Evolutionary conservation across 2,888 invertebrate species (phyloP), one percentile per base, ranked within the genome.

Genomic region (Priocnemis perturbator): DNA sequence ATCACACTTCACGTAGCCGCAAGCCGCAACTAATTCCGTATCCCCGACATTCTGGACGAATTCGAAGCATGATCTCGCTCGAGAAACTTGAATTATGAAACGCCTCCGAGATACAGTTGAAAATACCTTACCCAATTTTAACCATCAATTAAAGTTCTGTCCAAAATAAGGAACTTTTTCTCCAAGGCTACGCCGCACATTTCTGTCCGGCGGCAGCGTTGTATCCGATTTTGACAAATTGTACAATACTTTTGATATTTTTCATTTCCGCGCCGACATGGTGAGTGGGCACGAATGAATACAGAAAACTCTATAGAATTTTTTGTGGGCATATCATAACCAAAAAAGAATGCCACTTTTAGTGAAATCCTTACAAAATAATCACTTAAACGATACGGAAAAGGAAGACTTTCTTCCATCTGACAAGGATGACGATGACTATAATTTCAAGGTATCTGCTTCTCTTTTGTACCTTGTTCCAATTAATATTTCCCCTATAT

Each of bases 371-470:
- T 44, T 67, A 56, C 75, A 75, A 71, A 64, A 72, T 14, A 69
- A 72, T 58, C 81, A 81, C 67, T 67, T 80, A 53, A 83, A 69
- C 26, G 77, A 85, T 63, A 81, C 78, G 68, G 66, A 81, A 26
- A 81, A 73, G 44, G 80, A 81, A 66, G 71, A 81, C 65, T 61
- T 79, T 17, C 76, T 78, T 15, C 60, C 79, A 55, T 71, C 78
- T 20, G 84, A 91, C 61, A 85, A 89, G 21, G 84, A 89, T 37
- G 91, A 93, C 64, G 92, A 93, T 48, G 88, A 90, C 65, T 93
- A 92, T 82, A 91, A 91, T 81, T 94, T 92, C 86, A 91, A 94
- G 91, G 95, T 94, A 90, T 85, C 82, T 76, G 21, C 30, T 37
- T 37, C 11, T 9, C 2, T 37, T 11, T 11, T 37, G 37, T 48